These are phyloP conservation scores for Sarcophaga caerulescens DNA, from an alignment of 2,888 invertebrate genomes.

Conservation along the genomic window DNA sequence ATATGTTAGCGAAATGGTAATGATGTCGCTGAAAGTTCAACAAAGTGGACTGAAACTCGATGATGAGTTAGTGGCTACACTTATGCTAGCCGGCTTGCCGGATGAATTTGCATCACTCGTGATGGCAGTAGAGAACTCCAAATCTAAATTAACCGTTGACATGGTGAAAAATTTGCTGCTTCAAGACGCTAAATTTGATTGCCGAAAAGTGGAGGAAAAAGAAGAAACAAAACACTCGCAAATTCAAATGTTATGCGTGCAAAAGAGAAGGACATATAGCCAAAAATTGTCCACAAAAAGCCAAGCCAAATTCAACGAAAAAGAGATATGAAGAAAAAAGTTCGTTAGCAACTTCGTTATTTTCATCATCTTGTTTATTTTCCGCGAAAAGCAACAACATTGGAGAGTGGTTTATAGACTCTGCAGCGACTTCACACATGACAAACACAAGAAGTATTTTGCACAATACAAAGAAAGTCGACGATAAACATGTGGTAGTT, in stretches of 20 bases:
- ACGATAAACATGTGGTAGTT: conserved; percentile 12
- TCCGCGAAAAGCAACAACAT: neutral
- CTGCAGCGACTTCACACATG: conserved; percentile 23
- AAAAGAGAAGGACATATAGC: conserved; percentile 19
- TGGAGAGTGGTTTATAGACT: conserved; percentile 16
- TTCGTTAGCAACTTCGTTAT: neutral
- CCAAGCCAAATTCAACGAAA: neutral
- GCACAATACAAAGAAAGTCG: neutral
- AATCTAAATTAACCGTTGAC: conserved; percentile 25
- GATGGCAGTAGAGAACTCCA: conserved; percentile 53
- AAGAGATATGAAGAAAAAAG: neutral
- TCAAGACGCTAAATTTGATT: conserved; percentile 23
- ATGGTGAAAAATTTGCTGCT: neutral
- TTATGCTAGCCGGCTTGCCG: conserved; percentile 62
- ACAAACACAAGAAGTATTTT: conserved; percentile 42
- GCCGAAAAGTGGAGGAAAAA: conserved; percentile 19
- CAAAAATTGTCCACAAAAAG: conserved; percentile 12
- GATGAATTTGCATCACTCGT: conserved; percentile 48
- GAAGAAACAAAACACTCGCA: neutral
- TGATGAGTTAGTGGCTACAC: conserved; percentile 60
- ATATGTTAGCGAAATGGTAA: conserved; percentile 55
- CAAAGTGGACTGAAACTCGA: conserved; percentile 58
- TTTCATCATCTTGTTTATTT: neutral
- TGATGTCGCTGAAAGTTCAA: conserved; percentile 58
- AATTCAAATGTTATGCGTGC: conserved; percentile 17